These are phyloP conservation scores for Callimorpha dominula DNA, from an alignment of 2,888 invertebrate species.

Conservation along the genomic window DNA sequence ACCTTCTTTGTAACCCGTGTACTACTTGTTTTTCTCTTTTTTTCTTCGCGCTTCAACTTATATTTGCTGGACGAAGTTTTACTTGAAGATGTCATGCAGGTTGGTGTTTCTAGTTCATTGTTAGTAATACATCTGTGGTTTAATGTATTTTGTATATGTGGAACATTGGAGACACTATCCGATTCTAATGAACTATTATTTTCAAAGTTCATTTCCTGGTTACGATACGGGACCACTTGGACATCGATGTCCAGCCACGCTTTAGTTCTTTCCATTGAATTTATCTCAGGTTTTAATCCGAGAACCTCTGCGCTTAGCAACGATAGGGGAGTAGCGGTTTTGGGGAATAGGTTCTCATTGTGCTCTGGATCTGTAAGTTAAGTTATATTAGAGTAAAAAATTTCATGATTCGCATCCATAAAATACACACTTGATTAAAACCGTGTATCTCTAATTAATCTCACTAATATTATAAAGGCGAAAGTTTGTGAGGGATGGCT, in stretches of 20 bases:
- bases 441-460: too few relatives aligned
- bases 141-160: constrained; percentile 50
- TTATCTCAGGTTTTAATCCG: constrained; percentile 34
- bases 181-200: constrained; percentile 55
- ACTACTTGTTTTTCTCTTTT: constrained; percentile 52
- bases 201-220: constrained; percentile 44
- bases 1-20: constrained; percentile 55
- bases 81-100: constrained; percentile 39
- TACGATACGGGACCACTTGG: constrained; percentile 50
- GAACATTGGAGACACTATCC: constrained; percentile 48
- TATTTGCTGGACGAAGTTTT: constrained; percentile 33
- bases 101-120: constrained; percentile 30
- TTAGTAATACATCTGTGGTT: constrained; percentile 33
- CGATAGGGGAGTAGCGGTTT: constrained; percentile 37
- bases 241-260: constrained; percentile 67
- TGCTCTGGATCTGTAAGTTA: constrained; percentile 51
- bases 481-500: too few relatives aligned
- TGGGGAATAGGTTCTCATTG: constrained; percentile 44
- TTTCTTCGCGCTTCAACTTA: constrained; percentile 43
- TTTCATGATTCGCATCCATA: too few relatives aligned
- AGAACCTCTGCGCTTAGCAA: constrained; percentile 20
- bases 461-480: too few relatives aligned
- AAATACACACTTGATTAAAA: too few relatives aligned
- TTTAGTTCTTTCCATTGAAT: constrained; percentile 61
- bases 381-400: too few relatives aligned